Base-by-base conservation (phyloP, 2,797 vertebrate genomes). In the Hozukius guyotensis region DNA sequence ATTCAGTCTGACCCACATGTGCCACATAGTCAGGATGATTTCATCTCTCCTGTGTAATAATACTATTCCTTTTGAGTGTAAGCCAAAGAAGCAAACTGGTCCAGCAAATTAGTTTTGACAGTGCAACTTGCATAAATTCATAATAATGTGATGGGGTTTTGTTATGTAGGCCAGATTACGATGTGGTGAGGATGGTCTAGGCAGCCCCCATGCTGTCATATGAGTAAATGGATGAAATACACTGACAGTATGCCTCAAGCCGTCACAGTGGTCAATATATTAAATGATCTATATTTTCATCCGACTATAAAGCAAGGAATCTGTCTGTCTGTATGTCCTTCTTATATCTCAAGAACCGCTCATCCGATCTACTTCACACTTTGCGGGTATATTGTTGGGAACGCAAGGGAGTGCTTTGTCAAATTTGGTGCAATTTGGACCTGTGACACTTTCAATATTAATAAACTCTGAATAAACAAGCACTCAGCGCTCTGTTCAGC, bases 91-190 rank as follows among this genome's bases (percentile, higher is more conserved):
- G 36, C 49, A 65, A 80, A 82, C 29, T 53, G 36, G 56, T 49
- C 64, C 53, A 57, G 55, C 6, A 63, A 68, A 72, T 42, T 14
- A 22, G 62, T 68, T 72, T 66, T 78, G 65, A 72, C 66, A 75
- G 61, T 20, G n/a, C 36, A 67, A 56, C 52, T 67, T 78, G 36
- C 25, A 76, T 69, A 32, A 20, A 49, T 34, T 71, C 22, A 68
- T 73, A 29, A 34, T 22, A 64, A 80, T 66, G 42, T 27, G 24
- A 55, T 46, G 25, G 3, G 14, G 6, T 20, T 63, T 62, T 36
- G 16, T 75, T 72, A 57, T 49, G n/a, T 16, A 14, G 52, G 36
- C 9, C 24, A 67, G 25, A 46, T 29, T 29, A 11, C 12, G 8
- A 6, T 27, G 11, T 27, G 12, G 34, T 11, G 38, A 53, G 18